Percentiles rank a stretch among this genome's conserved stretches.
These are phyloP conservation scores for Ornithoptera alexandrae DNA, from an alignment of 2,888 invertebrate genomes.

Conservation along the genomic window DNA sequence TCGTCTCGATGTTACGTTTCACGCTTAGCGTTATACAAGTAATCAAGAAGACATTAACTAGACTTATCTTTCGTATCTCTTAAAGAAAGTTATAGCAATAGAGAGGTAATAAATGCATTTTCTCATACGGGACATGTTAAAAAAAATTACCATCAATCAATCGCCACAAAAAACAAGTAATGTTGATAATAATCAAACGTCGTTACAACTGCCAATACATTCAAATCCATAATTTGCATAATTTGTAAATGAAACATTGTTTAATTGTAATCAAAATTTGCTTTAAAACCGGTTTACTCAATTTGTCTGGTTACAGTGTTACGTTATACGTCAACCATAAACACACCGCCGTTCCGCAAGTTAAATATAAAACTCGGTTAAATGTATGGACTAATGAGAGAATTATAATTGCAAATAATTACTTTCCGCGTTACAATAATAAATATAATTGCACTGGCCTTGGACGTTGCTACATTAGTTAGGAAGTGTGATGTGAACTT, in stretches of 20 bases:
- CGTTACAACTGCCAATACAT: slow-evolving; percentile 12
- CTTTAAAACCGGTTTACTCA: slow-evolving; percentile 15
- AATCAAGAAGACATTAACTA: slow-evolving; percentile 18
- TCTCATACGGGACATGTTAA: background rate
- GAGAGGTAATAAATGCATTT: background rate
- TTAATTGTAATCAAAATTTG: slow-evolving; percentile 13
- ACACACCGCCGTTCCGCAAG: slow-evolving; percentile 26
- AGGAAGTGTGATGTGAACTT: slow-evolving; percentile 31
- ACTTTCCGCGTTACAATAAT: slow-evolving; percentile 27
- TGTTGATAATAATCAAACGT: slow-evolving; percentile 1
- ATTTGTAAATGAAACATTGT: slow-evolving; percentile 13
- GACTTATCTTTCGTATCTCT: background rate
- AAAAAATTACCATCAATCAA: no score
- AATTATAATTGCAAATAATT: slow-evolving; percentile 29
- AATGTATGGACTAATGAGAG: slow-evolving; percentile 14
- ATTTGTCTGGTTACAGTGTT: slow-evolving; percentile 23
- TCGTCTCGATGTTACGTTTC: slow-evolving; percentile 9
- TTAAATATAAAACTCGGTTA: slow-evolving; percentile 24
- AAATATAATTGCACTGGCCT: slow-evolving; percentile 32
- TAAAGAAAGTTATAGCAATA: background rate
- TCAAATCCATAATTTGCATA: slow-evolving; percentile 22
- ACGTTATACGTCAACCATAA: slow-evolving; percentile 28
- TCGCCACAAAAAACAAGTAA: background rate
- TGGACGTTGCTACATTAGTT: slow-evolving; percentile 29
- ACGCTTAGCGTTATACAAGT: slow-evolving; percentile 6